Conservation (phyloP, 2,113 vertebrate genomes). For the Poeciliopsis prolifica region DNA sequence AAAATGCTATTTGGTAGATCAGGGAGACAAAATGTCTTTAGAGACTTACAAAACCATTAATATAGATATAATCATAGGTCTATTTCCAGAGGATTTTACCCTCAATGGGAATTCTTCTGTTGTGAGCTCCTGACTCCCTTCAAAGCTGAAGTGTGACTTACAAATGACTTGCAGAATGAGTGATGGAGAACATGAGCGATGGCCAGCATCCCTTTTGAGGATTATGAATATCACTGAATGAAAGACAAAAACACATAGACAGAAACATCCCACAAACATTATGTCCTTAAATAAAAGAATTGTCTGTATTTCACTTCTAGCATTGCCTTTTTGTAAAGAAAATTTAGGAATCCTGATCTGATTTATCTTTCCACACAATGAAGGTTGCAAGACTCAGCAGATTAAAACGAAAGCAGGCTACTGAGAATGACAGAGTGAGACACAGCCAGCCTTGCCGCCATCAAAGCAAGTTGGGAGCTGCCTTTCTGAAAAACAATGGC, state of each 20-base stretch:
- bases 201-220: slow-evolving; percentile 57
- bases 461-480: slow-evolving; percentile 82
- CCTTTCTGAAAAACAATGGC: slow-evolving; percentile 74
- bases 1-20: slow-evolving; percentile 67
- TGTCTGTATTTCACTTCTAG: background rate
- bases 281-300: slow-evolving; percentile 21
- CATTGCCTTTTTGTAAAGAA: background rate
- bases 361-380: slow-evolving; percentile 33
- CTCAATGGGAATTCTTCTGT: slow-evolving; percentile 73
- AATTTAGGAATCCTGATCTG: slow-evolving; percentile 10
- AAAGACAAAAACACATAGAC: slow-evolving; percentile 23
- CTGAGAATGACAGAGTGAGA: slow-evolving; percentile 60
- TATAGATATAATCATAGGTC: slow-evolving; percentile 83
- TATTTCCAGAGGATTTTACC: slow-evolving; percentile 69
- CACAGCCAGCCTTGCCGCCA: slow-evolving; percentile 46
- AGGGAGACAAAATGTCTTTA: slow-evolving; percentile 76
- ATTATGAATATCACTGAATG: slow-evolving; percentile 64
- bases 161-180: slow-evolving; percentile 80
- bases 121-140: slow-evolving; percentile 70
- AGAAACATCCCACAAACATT: background rate
- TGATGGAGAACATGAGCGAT: slow-evolving; percentile 75
- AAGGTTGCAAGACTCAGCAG: slow-evolving; percentile 57
- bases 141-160: slow-evolving; percentile 81
- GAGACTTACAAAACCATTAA: slow-evolving; percentile 76
- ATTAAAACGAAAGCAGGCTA: slow-evolving; percentile 47